Conservation (phyloP, 2,797 vertebrate species). For the Spondyliosoma cantharus region DNA sequence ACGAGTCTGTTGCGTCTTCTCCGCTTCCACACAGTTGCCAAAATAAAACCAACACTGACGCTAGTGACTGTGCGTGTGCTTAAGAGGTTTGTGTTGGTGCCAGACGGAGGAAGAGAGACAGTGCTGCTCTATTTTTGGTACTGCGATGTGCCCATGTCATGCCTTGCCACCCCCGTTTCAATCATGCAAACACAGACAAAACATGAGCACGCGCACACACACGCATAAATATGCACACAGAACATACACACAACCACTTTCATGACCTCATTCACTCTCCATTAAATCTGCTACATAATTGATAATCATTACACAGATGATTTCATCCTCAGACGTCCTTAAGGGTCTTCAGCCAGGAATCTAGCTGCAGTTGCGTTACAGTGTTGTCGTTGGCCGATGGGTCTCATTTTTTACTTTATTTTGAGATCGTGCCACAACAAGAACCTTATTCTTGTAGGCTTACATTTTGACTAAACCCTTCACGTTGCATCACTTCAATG, state of each 20-base stretch:
- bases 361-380: not conserved
- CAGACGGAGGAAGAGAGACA: conserved; percentile 47
- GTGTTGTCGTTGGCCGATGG: not conserved
- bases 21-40: not conserved
- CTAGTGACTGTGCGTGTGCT: conserved; percentile 25
- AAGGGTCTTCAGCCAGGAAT: conserved; percentile 1
- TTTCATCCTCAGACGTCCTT: conserved; percentile 15
- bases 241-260: conserved; percentile 27
- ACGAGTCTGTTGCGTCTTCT: conserved; percentile 1
- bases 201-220: conserved; percentile 20
- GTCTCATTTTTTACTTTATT: not conserved
- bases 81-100: conserved; percentile 47
- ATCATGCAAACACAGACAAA: conserved; percentile 40
- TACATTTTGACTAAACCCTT: conserved; percentile 20
- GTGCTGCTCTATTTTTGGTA: conserved; percentile 70
- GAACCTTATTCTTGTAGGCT: not conserved
- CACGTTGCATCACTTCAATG: conserved; percentile 33
- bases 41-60: conserved; percentile 24
- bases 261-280: conserved; percentile 32
- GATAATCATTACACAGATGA: conserved; percentile 42
- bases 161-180: conserved; percentile 57
- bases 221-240: conserved; percentile 27
- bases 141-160: conserved; percentile 46
- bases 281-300: conserved; percentile 42
- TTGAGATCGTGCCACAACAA: not conserved